Evolutionary conservation across 2,797 vertebrate species (phyloP), one percentile per base, ranked within the genome.

Genomic region (Sciurus carolinensis): DNA sequence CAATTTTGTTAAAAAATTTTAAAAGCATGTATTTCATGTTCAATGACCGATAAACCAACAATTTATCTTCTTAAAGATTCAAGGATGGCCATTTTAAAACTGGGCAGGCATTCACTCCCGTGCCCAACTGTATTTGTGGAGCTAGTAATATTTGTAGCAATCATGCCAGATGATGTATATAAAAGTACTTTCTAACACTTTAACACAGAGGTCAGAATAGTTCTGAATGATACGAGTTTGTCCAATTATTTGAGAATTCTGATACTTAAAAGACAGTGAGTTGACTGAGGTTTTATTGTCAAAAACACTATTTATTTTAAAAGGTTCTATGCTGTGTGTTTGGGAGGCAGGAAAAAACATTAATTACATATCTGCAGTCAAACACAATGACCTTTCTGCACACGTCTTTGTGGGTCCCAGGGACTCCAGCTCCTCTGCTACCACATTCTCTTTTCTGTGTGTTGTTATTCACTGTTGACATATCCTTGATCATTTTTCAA

Each of bases 241-340:
- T n/a, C 76, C 88, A 91, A n/a, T 62, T 52, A 33, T 89, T 84
- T 67, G 52, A 85, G 92, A 92, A 39, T 59, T 91, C 36, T 87
- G 69, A 44, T 87, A 77, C 42, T 57, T 90, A 73, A 97, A 97
- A 44, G 47, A 71, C 44, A 71, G 47, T 47, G 33, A 50, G 22
- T 67, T 54, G 59, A 81, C 39, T 90, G 52, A 89, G 75, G 10
- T 71, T 94, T 90, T 83, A 81, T 72, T 92, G 11, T 84, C 81
- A 87, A 96, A 83, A 92, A 80, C 7, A 69, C 18, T 28, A 26
- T n/a, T 59, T 94, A 89, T 90, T 92, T 92, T 85, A 30, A 83
- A 80, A 80, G 39, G 2, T 44, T 76, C 66, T n/a, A n/a, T 9
- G 15, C 8, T 52, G 20, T 84, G 8, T 76, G 52, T 82, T 72